Evolutionary conservation across 2,113 vertebrate species (phyloP), one percentile per base, ranked within the genome.

Genomic region (Plecturocebus donacophilus): DNA sequence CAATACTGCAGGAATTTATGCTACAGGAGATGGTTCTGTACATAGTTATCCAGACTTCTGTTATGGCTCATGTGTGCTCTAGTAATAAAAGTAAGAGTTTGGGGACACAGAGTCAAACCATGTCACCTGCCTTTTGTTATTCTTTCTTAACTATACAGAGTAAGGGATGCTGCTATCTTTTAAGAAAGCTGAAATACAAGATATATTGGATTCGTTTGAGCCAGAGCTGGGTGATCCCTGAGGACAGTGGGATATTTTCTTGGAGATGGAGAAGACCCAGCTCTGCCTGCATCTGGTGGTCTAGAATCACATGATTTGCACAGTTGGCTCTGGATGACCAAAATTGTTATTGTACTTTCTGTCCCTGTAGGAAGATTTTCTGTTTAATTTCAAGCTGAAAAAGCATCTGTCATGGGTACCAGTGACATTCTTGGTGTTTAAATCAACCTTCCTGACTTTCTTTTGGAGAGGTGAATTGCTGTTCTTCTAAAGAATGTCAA

Each of bases 341-440:
- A 35, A 73, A 40, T 16, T 64, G 12, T 16, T 66, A 93, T 6
- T 27, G 5, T 6, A 7, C 32, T 45, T 49, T 80, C 25, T 47
- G 87, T 80, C 20, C 49, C 85, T 93, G 76, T 80, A 68, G 77
- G 83, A 64, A 20, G 20, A 45, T 76, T 42, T 38, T 87, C 23
- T 64, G 0, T 30, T 76, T 16, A 5, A 61, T 30, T 35, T 17
- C 16, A 88, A 17, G 42, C 21, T 76, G 52, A 5, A 66, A 77
- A 84, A 66, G 3, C 30, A 27, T n/a, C 32, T 80, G 4, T 40
- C 35, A 32, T 71, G 71, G 64, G 6, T 54, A 56, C 12, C 6
- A 71, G 11, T 38, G 14, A 6, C 82, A 58, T 77, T 27, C 14
- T 30, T 45, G n/a, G 52, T 42, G 11, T 71, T 61, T 19, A 61